phyloP scores from a whole-genome alignment of 2,888 invertebrate genomes.

The Ischnus inquisitorius region DNA sequence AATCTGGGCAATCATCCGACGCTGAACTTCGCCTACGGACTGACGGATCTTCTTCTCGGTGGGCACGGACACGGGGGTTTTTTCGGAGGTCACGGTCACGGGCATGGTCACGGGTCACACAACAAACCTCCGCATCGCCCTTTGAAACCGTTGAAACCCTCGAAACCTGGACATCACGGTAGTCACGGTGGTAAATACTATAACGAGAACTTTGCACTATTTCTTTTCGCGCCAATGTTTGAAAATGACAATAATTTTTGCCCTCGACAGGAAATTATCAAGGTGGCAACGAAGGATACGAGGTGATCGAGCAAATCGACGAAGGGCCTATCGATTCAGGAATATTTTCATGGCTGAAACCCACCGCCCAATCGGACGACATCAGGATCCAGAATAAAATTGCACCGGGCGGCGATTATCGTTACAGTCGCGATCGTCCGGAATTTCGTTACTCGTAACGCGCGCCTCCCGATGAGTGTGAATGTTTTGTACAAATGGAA shows the following conservation, averaged over 20 bases:
- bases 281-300: slow-evolving; percentile 72
- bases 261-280: slow-evolving; percentile 29
- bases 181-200: slow-evolving; percentile 51
- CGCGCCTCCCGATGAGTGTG: not conserved
- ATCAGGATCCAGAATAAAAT: slow-evolving; percentile 70
- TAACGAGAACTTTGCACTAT: not conserved
- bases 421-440: slow-evolving; percentile 15
- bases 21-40: slow-evolving; percentile 39
- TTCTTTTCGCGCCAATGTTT: not conserved
- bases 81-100: slow-evolving; percentile 57
- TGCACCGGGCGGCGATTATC: slow-evolving; percentile 60
- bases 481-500: slow-evolving; percentile 53
- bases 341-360: slow-evolving; percentile 66
- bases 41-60: slow-evolving; percentile 59
- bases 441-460: not conserved
- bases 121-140: slow-evolving; percentile 60
- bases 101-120: slow-evolving; percentile 55
- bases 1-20: slow-evolving; percentile 45
- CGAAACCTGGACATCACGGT: slow-evolving; percentile 52
- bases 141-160: slow-evolving; percentile 47
- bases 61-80: slow-evolving; percentile 25
- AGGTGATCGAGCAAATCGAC: slow-evolving; percentile 77
- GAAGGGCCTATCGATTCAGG: slow-evolving; percentile 67
- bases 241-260: not conserved
- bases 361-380: slow-evolving; percentile 34